These are phyloP conservation scores for Portunus trituberculatus DNA, from an alignment of 1,140 invertebrate species.

Conservation along the genomic window DNA sequence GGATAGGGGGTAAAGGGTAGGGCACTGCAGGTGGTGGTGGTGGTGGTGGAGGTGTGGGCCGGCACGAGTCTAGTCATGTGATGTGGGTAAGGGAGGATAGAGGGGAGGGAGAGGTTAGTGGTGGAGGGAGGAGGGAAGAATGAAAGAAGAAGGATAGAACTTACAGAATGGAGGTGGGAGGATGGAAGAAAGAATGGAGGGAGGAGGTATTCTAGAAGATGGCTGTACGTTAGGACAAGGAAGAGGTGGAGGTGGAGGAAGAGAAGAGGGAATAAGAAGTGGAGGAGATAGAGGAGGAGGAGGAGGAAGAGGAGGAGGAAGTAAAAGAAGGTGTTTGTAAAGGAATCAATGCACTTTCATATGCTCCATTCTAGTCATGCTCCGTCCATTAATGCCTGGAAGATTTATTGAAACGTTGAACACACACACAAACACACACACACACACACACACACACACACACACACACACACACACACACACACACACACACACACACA, in stretches of 20 bases:
- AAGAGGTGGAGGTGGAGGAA: not conserved
- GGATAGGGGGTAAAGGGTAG: too few species aligned
- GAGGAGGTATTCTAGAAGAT: not conserved
- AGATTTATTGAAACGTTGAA: not conserved
- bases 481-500: not conserved
- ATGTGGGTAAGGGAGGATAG: not conserved
- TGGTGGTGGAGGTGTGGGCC: not conserved
- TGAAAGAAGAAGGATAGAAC: not conserved
- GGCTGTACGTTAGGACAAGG: not conserved
- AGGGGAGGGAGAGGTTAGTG: not conserved
- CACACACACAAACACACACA: not conserved
- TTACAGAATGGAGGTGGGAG: not conserved
- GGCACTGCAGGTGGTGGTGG: too few species aligned
- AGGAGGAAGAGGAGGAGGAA: not conserved
- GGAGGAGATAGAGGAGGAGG: not conserved
- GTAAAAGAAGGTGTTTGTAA: not conserved
- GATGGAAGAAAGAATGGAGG: not conserved
- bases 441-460: conserved; percentile 14
- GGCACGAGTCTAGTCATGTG: not conserved
- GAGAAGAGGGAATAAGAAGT: not conserved
- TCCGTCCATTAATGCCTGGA: not conserved
- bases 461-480: conserved; percentile 20
- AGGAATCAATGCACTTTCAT: not conserved
- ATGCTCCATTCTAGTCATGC: not conserved
- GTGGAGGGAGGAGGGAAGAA: not conserved